Evolutionary conservation across 2,888 invertebrate genomes (phyloP).

Genomic region (Temnothorax unifasciatus): DNA sequence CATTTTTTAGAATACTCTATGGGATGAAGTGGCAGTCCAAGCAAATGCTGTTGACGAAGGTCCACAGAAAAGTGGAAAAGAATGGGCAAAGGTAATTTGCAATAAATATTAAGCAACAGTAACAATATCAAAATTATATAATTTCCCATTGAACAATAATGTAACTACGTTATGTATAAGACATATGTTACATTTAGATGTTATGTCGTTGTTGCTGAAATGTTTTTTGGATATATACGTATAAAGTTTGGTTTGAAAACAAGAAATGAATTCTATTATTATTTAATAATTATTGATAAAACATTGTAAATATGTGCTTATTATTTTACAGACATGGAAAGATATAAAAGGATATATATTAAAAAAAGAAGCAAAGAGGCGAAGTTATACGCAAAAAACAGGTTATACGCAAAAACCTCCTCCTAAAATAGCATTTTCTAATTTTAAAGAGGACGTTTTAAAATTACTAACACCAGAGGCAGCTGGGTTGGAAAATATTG

Average conservation of each 20-base stretch:
- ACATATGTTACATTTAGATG: too few species aligned
- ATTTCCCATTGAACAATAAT: too few species aligned
- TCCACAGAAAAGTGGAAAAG: neutral
- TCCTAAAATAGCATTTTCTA: neutral
- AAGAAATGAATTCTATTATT: too few species aligned
- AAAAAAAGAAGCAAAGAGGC: slow-evolving; percentile 7
- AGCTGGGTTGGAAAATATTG: neutral
- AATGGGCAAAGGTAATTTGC: neutral
- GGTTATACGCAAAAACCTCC: neutral
- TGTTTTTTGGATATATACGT: too few species aligned
- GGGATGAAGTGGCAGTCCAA: neutral
- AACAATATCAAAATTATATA: neutral
- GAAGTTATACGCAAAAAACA: neutral
- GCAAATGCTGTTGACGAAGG: neutral
- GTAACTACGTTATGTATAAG: too few species aligned
- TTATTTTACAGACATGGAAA: slow-evolving; percentile 15
- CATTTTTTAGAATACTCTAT: neutral
- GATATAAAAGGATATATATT: neutral
- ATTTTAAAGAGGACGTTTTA: slow-evolving; percentile 7
- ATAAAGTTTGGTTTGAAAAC: too few species aligned
- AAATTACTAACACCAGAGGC: neutral
- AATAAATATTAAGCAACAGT: neutral
- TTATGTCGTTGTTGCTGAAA: too few species aligned
- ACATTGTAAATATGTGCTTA: too few species aligned
- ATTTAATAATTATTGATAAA: too few species aligned